Evolutionary conservation across 2,113 vertebrate species (phyloP), one percentile per base, ranked within the genome.

Genomic region (Noctilio leporinus): DNA sequence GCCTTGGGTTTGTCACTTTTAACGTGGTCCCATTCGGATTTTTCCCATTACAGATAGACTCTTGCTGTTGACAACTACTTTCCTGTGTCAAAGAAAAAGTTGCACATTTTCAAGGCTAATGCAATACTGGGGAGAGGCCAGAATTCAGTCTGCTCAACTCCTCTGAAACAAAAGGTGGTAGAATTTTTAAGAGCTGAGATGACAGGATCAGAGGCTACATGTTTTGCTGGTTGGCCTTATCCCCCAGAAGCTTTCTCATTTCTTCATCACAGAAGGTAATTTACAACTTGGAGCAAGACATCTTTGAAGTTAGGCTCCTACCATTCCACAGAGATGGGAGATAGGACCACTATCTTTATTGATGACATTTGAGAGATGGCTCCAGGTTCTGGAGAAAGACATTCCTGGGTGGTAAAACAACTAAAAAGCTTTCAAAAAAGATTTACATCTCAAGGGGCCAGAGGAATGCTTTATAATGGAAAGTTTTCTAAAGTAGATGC

Each of bases 371-470:
- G 45, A 67, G 62, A 15, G 65, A 92, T 19, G 62, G 30, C 35
- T 86, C 59, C 24, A 67, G 62, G 89, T 78, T 33, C 33, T 47
- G 22, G 10, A 73, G 86, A 83, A 94, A 90, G 62, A 77, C 53
- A 86, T 38, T 90, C 8, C 26, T 86, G 82, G 33, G 30, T 40
- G 86, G 24, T 73, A 77, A 89, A 94, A 83, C 9, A 11, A 72
- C n/a, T 16, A 69, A 82, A 57, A 90, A 70, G 12, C 17, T 92
- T 49, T 85, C 45, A 38, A 38, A 73, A 73, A 86, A 75, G 40
- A 92, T 94, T 86, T 94, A 64, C 51, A 81, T 93, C 16, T 91
- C 57, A 80, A 85, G 84, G 28, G 19, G 16, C 55, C 30, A 83
- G 72, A 59, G 20, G 72, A 69, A 89, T 12, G 62, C 80, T 53